Evolutionary conservation across 1,140 invertebrate genomes (phyloP), one percentile per base, ranked within the genome.

Genomic region (Dermatophagoides farinae): DNA sequence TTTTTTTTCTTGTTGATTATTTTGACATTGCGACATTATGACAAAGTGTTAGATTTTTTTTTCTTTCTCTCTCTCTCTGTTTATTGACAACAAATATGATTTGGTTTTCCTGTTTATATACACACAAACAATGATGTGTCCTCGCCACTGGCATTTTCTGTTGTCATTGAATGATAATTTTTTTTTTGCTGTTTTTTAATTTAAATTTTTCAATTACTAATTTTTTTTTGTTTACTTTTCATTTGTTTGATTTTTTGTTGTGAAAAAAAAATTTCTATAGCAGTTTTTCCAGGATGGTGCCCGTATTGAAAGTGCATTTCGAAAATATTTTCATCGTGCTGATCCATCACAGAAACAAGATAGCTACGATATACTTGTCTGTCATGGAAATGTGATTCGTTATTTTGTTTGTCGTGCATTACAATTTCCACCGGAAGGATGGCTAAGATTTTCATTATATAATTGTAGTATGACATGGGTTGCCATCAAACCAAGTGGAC

Each of bases 331-430:
- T 71, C 81, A 97, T 73, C 77, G 96, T 60, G 92, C 95, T 20
- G 74, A 79, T 53, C 78, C 82, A 1, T 72, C 76, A 6, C 89
- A 98, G 73, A 76, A 80, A 51, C 68, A 74, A 40, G 89, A 97
- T 70, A 80, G 80, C 8, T 92, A 87, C 71, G 95, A 95, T 51
- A 70, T 99, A 37, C 75, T 97, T 49, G 90, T 98, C 6, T 97
- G 92, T 65, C 95, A 99, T 75, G 92, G 87, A 14, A 99, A 98
- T 75, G 92, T 98, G 12, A 98, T 98, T 66, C 75, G 95, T 61
- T 98, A 95, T 74, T 95, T 97, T 74, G 82, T 95, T 18, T 97
- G 92, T 76, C 80, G 92, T 72, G 89, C 89, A 0, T 73, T 98
- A n/a, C 95, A 99, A 72, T 86, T 97, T 68, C 91, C 92, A 14